phyloP scores from a whole-genome alignment of 1,140 invertebrate genomes.

The Berghia stephanieae region DNA sequence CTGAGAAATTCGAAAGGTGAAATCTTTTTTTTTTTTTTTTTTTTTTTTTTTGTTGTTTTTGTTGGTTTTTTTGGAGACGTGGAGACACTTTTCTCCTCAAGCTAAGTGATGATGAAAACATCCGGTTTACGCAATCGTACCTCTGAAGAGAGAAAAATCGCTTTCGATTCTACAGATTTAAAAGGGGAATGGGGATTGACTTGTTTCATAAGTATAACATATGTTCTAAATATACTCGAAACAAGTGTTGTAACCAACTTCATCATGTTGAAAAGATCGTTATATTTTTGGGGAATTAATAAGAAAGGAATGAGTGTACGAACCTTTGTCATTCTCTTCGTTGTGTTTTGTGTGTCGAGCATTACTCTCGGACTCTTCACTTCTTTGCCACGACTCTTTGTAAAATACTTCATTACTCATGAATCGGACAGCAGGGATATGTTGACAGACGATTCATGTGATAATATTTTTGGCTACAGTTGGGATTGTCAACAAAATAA shows the following conservation, averaged over 20 bases:
- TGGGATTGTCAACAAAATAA: not conserved
- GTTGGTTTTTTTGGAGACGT: too few species aligned
- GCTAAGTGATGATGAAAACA: slow-evolving; percentile 22
- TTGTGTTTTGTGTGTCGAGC: not conserved
- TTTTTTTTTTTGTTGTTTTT: too few species aligned
- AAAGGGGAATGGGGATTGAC: not conserved
- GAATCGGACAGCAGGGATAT: not conserved
- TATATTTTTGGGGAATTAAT: not conserved
- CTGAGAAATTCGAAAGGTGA: too few species aligned
- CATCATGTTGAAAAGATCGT: too few species aligned
- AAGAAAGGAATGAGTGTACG: not conserved
- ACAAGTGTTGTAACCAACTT: too few species aligned
- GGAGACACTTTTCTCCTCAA: too few species aligned
- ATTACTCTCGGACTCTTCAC: not conserved
- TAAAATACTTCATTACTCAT: not conserved
- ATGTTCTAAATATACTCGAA: not conserved
- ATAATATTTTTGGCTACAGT: too few species aligned
- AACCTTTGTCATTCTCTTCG: not conserved
- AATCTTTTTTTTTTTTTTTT: too few species aligned
- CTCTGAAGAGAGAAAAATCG: not conserved
- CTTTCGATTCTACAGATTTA: too few species aligned
- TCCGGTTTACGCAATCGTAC: not conserved
- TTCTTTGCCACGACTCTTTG: not conserved
- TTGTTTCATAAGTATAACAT: not conserved
- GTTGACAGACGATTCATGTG: not conserved